A percentile compares a stretch with the other conserved stretches of the same genome.
Conservation (phyloP, 2,888 invertebrate species). For the Cryptocephalus primarius region DNA sequence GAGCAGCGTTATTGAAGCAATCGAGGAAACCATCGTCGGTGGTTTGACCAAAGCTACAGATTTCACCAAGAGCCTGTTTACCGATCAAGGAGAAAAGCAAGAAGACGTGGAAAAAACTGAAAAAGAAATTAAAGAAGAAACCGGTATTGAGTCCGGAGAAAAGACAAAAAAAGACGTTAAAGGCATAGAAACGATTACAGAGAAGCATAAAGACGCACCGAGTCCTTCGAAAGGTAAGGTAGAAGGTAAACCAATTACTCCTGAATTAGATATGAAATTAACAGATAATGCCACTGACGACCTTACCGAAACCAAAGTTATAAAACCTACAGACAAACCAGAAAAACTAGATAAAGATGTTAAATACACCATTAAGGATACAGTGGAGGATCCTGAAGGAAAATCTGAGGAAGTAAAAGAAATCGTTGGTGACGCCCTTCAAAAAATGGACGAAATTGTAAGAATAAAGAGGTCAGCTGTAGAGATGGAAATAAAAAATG, state of each 20-base stretch:
- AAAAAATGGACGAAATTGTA: neutral
- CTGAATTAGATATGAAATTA: too few relatives aligned
- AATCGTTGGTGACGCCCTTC: neutral
- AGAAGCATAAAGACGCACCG: too few relatives aligned
- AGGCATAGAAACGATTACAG: too few relatives aligned
- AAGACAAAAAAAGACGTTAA: too few relatives aligned
- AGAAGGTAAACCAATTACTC: too few relatives aligned
- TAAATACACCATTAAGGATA: too few relatives aligned
- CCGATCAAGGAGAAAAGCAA: neutral
- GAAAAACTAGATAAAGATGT: too few relatives aligned
- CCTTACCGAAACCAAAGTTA: too few relatives aligned
- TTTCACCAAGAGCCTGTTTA: neutral
- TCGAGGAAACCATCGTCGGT: constrained; percentile 3
- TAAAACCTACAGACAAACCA: too few relatives aligned
- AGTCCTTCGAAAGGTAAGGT: too few relatives aligned
- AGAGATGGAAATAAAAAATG: neutral
- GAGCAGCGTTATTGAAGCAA: constrained; percentile 3
- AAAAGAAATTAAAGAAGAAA: constrained; percentile 1
- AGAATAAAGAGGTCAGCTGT: neutral
- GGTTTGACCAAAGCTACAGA: constrained; percentile 8
- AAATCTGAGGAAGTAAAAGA: constrained; percentile 3
- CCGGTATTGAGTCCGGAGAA: constrained; percentile 1
- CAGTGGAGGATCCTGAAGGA: neutral
- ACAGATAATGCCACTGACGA: too few relatives aligned
- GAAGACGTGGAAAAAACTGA: constrained; percentile 1